Conservation (phyloP, 2,797 vertebrate genomes). For the Dipus sagitta region DNA sequence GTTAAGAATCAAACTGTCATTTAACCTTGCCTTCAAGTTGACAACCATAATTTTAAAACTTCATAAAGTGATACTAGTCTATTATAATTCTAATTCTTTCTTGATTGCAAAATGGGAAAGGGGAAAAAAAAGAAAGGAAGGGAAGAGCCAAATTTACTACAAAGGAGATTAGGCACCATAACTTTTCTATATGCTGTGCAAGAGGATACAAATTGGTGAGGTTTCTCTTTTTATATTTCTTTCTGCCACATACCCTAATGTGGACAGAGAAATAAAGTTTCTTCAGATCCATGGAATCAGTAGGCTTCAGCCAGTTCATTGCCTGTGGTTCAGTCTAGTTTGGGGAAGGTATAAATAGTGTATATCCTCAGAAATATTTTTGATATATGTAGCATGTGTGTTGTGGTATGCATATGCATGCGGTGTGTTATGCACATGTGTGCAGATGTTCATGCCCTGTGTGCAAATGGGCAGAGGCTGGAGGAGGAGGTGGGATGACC, state of each 20-base stretch:
- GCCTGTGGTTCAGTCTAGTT: neutral
- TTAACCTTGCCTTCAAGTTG: slow-evolving; percentile 42
- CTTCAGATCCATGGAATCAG: neutral
- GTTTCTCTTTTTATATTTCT: neutral
- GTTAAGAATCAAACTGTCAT: slow-evolving; percentile 30
- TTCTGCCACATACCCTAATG: neutral
- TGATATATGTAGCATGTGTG: too few species aligned
- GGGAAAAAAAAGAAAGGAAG: neutral
- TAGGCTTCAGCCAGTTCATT: neutral
- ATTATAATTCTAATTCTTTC: slow-evolving; percentile 15
- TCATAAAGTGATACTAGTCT: neutral
- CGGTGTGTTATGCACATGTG: too few species aligned
- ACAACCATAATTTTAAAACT: slow-evolving; percentile 8
- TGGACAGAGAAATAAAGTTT: neutral
- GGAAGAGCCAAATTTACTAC: neutral
- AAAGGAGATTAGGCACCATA: neutral
- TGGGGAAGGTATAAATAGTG: neutral
- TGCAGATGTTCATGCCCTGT: too few species aligned
- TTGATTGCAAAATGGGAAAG: neutral
- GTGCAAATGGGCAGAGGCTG: too few species aligned
- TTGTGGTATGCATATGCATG: too few species aligned
- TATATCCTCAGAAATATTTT: neutral
- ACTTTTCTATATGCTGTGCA: neutral
- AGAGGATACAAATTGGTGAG: slow-evolving; percentile 1
- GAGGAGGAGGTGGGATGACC: too few species aligned